Evolutionary conservation across 1,140 invertebrate genomes (phyloP).

Genomic region (Planococcus citri): DNA sequence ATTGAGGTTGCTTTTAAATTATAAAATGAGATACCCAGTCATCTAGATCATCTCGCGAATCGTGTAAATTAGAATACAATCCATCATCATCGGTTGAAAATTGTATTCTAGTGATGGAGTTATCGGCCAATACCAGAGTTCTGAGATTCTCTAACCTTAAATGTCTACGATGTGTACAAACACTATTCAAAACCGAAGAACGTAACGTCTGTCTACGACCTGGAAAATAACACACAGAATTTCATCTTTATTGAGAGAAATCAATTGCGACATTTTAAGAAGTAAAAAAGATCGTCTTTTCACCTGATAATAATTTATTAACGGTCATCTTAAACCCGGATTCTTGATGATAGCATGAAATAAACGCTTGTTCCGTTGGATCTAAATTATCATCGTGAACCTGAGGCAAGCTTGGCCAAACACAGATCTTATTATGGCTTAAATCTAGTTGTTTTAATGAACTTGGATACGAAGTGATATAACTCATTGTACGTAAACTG

Average conservation of each 20-base stretch:
- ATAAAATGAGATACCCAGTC: slow-evolving; percentile 31
- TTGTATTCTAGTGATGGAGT: slow-evolving; percentile 62
- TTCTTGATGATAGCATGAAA: slow-evolving; percentile 24
- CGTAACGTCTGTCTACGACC: slow-evolving; percentile 42
- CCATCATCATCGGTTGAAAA: slow-evolving; percentile 61
- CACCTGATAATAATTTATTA: slow-evolving; percentile 6
- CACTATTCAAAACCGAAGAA: slow-evolving; percentile 58
- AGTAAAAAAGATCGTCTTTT: neutral
- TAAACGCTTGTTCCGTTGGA: slow-evolving; percentile 22
- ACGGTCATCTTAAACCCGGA: slow-evolving; percentile 19
- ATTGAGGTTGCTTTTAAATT: neutral
- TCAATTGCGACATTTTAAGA: no score
- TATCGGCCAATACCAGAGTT: slow-evolving; percentile 75
- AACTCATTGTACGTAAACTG: slow-evolving; percentile 51
- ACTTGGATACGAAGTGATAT: slow-evolving; percentile 77
- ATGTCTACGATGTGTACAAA: slow-evolving; percentile 73
- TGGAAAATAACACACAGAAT: neutral
- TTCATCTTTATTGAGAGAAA: no score
- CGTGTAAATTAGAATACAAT: slow-evolving; percentile 28
- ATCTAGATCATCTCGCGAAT: slow-evolving; percentile 27
- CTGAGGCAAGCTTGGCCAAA: slow-evolving; percentile 72
- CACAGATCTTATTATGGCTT: slow-evolving; percentile 80
- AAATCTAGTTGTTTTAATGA: slow-evolving; percentile 82
- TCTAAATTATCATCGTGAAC: slow-evolving; percentile 31
- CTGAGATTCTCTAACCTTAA: slow-evolving; percentile 62